Base-by-base conservation (phyloP, 1,140 invertebrate genomes). In the Papilio glaucus region DNA sequence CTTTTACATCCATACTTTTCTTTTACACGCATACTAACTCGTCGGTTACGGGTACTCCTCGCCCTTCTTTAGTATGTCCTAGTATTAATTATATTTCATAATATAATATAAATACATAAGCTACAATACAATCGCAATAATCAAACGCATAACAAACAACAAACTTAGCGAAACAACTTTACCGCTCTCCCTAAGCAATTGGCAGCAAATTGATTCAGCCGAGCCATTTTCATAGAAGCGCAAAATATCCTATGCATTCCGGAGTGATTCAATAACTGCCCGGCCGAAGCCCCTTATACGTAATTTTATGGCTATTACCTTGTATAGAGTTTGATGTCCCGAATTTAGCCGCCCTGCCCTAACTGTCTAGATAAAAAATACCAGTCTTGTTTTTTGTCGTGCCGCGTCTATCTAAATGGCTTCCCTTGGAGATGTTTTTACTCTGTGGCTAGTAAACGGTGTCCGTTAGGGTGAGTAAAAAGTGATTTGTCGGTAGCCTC, bases 181-280 rank as follows among this genome's bases (percentile, higher is more conserved):
- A 53, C 45, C 39, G 12, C 13, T 69, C 67, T 42, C 76, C 76
- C 70, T 33, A 15, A 73, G 63, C 79, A 81, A 83, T 82, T 80
- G 74, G 74, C 74, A 75, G 60, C 72, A 85, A 86, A 85, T 85
- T 78, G 79, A 82, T 81, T 83, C 74, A 75, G 62, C 77, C 70
- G 42, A 74, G 72, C 73, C 72, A 71, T 82, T 72, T 76, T 74
- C 79, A 76, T 78, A 80, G 75, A 71, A 79, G 85, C 87, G 83
- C 72, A 82, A 87, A 89, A 89, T 86, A 87, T 85, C 84, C 85
- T 81, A 89, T 89, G 85, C 85, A 89, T 89, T 85, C 80, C 79
- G 71, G 73, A 89, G 85, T 89, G 82, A 89, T 86, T 86, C 80
- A 77, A 89, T 89, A 87, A 86, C 81, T 85, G 81, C 78, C 78